These are phyloP conservation scores for Leistus spinibarbis DNA, from an alignment of 2,888 invertebrate genomes.

Conservation along the genomic window DNA sequence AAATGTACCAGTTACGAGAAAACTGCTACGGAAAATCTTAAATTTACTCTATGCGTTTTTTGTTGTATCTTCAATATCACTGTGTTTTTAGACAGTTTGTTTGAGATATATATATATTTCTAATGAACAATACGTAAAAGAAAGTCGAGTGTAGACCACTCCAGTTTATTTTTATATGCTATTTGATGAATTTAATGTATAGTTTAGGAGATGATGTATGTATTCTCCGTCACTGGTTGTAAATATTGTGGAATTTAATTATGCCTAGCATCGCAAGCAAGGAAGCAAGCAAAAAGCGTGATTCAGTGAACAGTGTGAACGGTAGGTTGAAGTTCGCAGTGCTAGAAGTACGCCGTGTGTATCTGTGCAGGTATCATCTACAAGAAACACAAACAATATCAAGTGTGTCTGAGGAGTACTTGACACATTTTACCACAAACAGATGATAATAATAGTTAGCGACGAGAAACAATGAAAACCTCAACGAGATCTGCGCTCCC, in stretches of 20 bases:
- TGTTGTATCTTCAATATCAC: no score
- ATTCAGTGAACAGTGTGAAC: not conserved
- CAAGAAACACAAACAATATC: not conserved
- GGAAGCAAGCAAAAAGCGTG: not conserved
- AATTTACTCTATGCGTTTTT: no score
- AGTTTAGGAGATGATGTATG: no score
- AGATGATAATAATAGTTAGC: not conserved
- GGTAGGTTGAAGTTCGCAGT: not conserved
- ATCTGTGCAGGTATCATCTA: not conserved
- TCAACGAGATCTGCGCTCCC: not conserved
- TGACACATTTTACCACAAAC: not conserved
- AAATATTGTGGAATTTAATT: not conserved
- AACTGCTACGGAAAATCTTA: no score
- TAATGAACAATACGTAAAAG: no score
- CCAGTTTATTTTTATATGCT: no score
- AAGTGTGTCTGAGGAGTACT: not conserved
- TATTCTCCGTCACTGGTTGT: not conserved
- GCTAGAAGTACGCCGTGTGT: not conserved
- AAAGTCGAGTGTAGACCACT: no score
- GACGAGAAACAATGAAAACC: not conserved
- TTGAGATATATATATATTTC: no score
- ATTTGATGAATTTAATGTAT: no score
- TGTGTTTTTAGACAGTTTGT: no score
- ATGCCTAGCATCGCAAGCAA: no score
- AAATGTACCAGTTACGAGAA: no score